phyloP scores from a whole-genome alignment of 2,113 vertebrate genomes.

The Pterocles gutturalis region DNA sequence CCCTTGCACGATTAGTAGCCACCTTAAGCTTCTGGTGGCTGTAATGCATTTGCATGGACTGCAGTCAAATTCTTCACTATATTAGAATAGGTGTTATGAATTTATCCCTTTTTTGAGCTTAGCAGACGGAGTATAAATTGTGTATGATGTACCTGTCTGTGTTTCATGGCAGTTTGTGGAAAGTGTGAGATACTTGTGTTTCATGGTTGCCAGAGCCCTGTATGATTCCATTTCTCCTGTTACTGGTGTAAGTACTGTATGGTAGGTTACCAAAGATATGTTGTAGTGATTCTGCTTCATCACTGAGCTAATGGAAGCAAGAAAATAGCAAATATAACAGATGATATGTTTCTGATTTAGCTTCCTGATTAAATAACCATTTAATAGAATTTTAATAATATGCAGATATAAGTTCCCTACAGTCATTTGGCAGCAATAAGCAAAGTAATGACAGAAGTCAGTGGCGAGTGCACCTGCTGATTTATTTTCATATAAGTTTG shows the following conservation, averaged over 20 bases:
- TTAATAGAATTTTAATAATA: slow-evolving; percentile 17
- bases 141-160: background rate
- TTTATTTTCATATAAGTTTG: background rate
- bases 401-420: background rate
- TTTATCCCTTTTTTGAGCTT: background rate
- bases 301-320: background rate
- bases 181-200: background rate
- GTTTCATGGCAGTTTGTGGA: background rate
- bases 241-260: background rate
- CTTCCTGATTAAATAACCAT: background rate
- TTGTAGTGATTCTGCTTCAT: background rate
- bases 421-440: background rate
- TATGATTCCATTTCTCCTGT: background rate
- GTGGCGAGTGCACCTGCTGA: background rate
- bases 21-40: background rate
- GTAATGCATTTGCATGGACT: background rate
- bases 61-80: background rate
- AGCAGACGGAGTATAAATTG: background rate
- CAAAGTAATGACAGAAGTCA: background rate
- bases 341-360: background rate
- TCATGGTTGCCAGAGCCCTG: background rate
- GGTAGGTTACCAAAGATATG: background rate
- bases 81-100: background rate
- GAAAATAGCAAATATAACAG: background rate
- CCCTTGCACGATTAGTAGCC: background rate